A percentile compares a stretch with the other conserved stretches of the same genome.
Evolutionary conservation across 1,140 invertebrate species (phyloP).

Genomic region (Gryllus bimaculatus): DNA sequence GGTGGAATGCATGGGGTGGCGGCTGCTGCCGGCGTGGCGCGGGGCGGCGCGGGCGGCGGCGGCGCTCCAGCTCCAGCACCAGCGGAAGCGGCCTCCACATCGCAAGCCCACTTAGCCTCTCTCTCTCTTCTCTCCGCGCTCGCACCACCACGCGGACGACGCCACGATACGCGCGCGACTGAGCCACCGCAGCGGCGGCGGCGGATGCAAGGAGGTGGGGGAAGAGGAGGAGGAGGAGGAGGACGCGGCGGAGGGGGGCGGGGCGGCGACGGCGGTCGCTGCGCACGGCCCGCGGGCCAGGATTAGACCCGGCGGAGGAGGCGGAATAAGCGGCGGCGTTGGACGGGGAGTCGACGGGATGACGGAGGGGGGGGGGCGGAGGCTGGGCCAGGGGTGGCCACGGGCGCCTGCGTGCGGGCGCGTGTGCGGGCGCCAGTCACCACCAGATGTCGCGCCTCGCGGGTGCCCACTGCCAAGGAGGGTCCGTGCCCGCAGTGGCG

Average conservation of each 20-base stretch:
- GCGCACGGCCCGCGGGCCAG: background rate
- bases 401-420: too few species aligned
- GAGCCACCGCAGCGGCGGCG: background rate
- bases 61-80: background rate
- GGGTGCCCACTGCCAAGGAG: too few species aligned
- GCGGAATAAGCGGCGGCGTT: background rate
- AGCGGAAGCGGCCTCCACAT: background rate
- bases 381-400: background rate
- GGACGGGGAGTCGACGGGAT: too few species aligned
- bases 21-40: too few species aligned
- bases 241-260: background rate
- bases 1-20: too few species aligned
- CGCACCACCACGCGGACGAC: background rate
- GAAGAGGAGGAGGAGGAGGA: background rate
- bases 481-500: too few species aligned
- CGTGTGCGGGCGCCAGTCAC: background rate
- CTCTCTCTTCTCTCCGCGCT: too few species aligned
- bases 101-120: background rate
- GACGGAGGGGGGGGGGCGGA: background rate
- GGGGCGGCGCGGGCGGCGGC: too few species aligned
- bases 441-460: too few species aligned
- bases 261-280: background rate
- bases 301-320: background rate
- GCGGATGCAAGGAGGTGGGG: too few species aligned
- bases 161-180: background rate